Base-by-base conservation (phyloP, 2,113 vertebrate species). In the Corythoichthys haematopterus region DNA sequence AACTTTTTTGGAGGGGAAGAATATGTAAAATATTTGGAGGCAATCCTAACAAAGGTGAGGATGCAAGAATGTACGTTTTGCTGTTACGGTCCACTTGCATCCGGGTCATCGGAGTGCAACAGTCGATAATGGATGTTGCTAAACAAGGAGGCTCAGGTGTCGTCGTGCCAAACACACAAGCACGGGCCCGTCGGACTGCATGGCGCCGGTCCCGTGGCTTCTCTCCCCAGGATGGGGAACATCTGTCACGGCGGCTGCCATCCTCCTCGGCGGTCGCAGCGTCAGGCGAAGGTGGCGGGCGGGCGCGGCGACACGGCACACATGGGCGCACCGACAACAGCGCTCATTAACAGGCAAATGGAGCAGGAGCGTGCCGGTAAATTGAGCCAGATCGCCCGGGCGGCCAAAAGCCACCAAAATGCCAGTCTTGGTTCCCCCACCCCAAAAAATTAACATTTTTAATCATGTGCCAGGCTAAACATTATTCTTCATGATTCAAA, bases 321-420 rank as follows among this genome's bases (percentile, higher is more conserved):
- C 90, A 90, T 90, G 90, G 90, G 81, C 88, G 85, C 85, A 87
- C 85, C 86, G 85, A 89, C 90, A 91, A 90, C 89, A 85, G 85
- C 77, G 88, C 88, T 91, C 90, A 91, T 91, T 91, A 91, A 91
- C 88, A 88, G 89, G 88, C 90, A 91, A 90, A 90, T 89, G 87
- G 88, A 90, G 87, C 89, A 89, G 82, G 81, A 87, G 81, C 55
- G 33, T 82, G 80, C 70, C 75, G 59, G 88, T 84, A 90, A 88
- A 90, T 88, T 86, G 87, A 84, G 89, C 81, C 58, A 91, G 90
- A 90, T 84, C 88, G 88, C 82, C 85, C 84, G 40, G 76, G 85
- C 87, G 82, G 87, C 87, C 88, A 87, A 87, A 91, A 87, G 90
- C 90, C 88, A 90, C 82, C 69, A 77, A 57, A 88, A 87, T 84